Conservation (phyloP, 2,113 vertebrate species). For the Rhinichthys klamathensis region DNA sequence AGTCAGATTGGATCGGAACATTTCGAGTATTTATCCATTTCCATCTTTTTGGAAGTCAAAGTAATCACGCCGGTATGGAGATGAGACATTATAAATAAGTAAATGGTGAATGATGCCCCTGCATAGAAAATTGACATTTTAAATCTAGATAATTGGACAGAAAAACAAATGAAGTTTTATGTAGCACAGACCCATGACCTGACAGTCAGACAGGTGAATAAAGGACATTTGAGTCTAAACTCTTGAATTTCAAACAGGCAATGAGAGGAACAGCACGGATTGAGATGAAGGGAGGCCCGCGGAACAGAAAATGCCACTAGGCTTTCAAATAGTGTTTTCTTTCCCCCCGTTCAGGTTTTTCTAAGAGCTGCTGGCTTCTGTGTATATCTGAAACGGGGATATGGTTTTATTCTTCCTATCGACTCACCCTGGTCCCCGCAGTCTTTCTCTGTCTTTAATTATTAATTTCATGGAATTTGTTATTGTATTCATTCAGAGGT, state of each 20-base stretch:
- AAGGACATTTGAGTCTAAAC: background rate
- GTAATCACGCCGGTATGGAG: too few relatives aligned
- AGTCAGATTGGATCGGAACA: too few relatives aligned
- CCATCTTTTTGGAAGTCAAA: too few relatives aligned
- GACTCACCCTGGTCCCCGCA: conserved; percentile 58
- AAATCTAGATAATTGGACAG: background rate
- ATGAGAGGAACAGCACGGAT: background rate
- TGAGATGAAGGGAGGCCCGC: background rate
- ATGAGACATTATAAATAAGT: too few relatives aligned
- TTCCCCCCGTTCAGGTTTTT: conserved; percentile 10
- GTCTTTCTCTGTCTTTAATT: conserved; percentile 63
- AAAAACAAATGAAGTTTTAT: background rate
- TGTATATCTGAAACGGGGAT: conserved; percentile 47
- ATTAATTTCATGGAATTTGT: conserved; percentile 70
- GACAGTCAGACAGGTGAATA: conserved; percentile 28
- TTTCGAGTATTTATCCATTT: too few relatives aligned
- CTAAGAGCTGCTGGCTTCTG: conserved; percentile 27
- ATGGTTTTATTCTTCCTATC: conserved; percentile 63
- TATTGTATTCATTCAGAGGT: conserved; percentile 66
- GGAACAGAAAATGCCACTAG: conserved; percentile 37
- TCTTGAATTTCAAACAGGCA: background rate
- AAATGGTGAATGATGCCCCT: background rate
- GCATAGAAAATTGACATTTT: background rate
- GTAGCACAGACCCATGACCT: background rate
- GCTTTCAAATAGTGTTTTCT: conserved; percentile 42